These are phyloP conservation scores for Drosophila mercatorum DNA, from an alignment of 2,888 invertebrate genomes.

Conservation along the genomic window DNA sequence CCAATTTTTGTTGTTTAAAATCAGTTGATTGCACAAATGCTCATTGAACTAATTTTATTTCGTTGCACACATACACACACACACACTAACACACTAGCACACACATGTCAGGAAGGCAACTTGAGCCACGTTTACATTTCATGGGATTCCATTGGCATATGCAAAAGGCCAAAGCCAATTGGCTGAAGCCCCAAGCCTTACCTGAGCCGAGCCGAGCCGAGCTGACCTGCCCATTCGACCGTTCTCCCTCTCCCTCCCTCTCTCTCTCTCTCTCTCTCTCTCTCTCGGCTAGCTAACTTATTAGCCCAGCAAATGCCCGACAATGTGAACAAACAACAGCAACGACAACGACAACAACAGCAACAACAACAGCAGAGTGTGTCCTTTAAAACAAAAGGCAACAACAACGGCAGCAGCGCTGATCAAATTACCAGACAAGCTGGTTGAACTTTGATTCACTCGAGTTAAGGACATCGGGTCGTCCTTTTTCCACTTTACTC, in stretches of 20 bases:
- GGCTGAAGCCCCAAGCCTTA: slow-evolving; percentile 50
- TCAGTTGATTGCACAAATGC: slow-evolving; percentile 83
- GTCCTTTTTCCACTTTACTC: slow-evolving; percentile 15
- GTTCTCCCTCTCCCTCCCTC: background rate
- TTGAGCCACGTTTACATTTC: slow-evolving; percentile 72
- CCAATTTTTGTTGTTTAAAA: slow-evolving; percentile 72
- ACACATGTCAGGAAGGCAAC: slow-evolving; percentile 41
- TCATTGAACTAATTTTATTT: slow-evolving; percentile 83
- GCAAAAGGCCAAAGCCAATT: slow-evolving; percentile 34
- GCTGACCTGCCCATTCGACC: slow-evolving; percentile 3
- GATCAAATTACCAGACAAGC: slow-evolving; percentile 65
- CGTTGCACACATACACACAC: slow-evolving; percentile 41
- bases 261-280: background rate
- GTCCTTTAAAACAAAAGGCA: slow-evolving; percentile 32
- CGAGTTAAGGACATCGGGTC: slow-evolving; percentile 40
- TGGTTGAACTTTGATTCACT: slow-evolving; percentile 66
- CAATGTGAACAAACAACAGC: slow-evolving; percentile 56
- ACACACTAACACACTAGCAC: slow-evolving; percentile 30
- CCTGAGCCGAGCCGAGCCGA: slow-evolving; percentile 2
- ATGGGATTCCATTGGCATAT: slow-evolving; percentile 69
- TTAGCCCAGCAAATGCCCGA: slow-evolving; percentile 58
- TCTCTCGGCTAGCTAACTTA: slow-evolving; percentile 43
- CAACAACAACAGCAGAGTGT: slow-evolving; percentile 15
- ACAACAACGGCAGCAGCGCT: slow-evolving; percentile 7
- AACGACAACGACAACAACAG: background rate